These are phyloP conservation scores for Ophion obscuratus DNA, from an alignment of 2,888 invertebrate species.

Conservation along the genomic window DNA sequence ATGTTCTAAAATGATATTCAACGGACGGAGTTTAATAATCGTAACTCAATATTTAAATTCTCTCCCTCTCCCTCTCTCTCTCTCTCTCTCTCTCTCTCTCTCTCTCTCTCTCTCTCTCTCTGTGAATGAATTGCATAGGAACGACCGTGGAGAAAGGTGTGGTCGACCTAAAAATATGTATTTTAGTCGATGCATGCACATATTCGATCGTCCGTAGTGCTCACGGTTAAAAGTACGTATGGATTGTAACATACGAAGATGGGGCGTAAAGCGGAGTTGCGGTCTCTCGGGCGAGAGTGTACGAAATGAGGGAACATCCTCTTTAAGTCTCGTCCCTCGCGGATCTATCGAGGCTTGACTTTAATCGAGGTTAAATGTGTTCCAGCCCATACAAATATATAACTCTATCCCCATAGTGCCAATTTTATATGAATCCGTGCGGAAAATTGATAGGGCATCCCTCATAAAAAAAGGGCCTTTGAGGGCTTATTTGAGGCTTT, in stretches of 20 bases:
- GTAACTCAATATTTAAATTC: too few relatives aligned
- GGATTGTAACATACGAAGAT: neutral
- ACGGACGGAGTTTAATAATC: too few relatives aligned
- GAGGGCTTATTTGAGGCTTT: too few relatives aligned
- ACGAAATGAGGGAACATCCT: constrained; percentile 64
- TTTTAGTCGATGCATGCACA: neutral
- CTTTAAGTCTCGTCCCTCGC: constrained; percentile 64
- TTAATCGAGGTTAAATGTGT: constrained; percentile 65
- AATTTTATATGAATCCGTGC: too few relatives aligned
- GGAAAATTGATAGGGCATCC: too few relatives aligned
- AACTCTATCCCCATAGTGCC: constrained; percentile 5
- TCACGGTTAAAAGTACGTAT: neutral
- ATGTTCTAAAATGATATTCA: too few relatives aligned
- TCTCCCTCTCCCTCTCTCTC: neutral
- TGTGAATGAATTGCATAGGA: neutral
- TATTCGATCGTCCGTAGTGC: constrained; percentile 4
- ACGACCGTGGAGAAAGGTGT: neutral
- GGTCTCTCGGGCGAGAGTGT: constrained; percentile 33
- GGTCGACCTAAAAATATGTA: constrained; percentile 8
- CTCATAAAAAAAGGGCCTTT: too few relatives aligned
- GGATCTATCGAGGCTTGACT: constrained; percentile 60
- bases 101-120: neutral
- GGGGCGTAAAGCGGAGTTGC: constrained; percentile 14
- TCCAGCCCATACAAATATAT: constrained; percentile 37
- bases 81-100: neutral